Percentiles rank a stretch among this genome's conserved stretches.
These are phyloP conservation scores for Tolypeutes matacus DNA, from an alignment of 2,797 vertebrate species.

Conservation along the genomic window DNA sequence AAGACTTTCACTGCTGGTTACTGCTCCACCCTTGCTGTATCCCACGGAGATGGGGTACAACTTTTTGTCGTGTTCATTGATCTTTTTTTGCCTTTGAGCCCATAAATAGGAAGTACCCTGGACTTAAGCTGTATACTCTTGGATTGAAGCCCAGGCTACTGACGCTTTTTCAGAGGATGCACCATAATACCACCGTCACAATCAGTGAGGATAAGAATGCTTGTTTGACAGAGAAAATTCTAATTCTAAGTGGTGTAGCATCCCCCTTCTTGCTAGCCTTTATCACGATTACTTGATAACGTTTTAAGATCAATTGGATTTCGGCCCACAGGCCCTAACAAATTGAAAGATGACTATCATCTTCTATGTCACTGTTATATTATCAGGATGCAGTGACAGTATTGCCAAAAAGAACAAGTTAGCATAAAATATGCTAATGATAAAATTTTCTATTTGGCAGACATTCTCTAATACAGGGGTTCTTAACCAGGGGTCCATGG, in stretches of 20 bases:
- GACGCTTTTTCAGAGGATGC: constrained; percentile 59
- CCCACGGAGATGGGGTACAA: not conserved
- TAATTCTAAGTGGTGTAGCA: constrained; percentile 46
- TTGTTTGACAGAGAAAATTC: constrained; percentile 66
- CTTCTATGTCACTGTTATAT: not conserved
- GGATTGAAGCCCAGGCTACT: constrained; percentile 70
- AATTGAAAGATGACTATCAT: constrained; percentile 41
- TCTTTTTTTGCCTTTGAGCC: constrained; percentile 68
- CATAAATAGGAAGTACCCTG: constrained; percentile 64
- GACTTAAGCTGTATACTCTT: constrained; percentile 60
- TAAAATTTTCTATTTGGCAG: not conserved
- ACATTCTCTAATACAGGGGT: not conserved
- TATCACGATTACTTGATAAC: constrained; percentile 44
- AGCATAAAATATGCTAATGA: not conserved
- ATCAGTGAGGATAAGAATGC: constrained; percentile 28
- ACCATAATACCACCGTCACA: constrained; percentile 32
- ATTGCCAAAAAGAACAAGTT: not conserved
- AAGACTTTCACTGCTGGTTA: not conserved
- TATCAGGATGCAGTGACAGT: not conserved
- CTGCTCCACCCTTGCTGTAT: not conserved
- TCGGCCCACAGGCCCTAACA: not conserved
- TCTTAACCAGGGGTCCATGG: no score
- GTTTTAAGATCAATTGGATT: constrained; percentile 58
- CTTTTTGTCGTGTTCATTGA: constrained; percentile 46
- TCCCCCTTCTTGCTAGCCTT: constrained; percentile 51